Percentiles rank a stretch among this genome's conserved stretches.
Conservation (phyloP, 2,888 invertebrate genomes). For the Perdita meconis region DNA sequence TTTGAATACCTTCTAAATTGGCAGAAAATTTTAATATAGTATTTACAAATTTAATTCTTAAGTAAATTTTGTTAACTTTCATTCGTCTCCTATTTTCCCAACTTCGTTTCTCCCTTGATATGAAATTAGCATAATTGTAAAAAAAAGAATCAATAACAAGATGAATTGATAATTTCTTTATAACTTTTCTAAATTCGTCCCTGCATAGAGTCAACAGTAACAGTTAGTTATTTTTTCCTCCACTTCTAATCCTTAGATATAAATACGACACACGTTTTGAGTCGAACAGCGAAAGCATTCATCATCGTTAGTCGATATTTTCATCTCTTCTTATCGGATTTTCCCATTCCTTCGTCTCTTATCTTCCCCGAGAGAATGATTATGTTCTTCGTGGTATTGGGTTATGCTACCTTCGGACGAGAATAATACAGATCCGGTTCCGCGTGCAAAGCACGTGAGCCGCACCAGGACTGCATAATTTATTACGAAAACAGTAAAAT, state of each 20-base stretch:
- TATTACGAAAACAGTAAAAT: constrained; percentile 59
- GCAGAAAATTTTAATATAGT: too few relatives aligned
- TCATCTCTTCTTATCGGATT: not conserved
- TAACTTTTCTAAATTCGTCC: not conserved
- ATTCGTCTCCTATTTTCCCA: too few relatives aligned
- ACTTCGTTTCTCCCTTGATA: too few relatives aligned
- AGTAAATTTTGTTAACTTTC: too few relatives aligned
- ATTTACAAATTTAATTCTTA: too few relatives aligned
- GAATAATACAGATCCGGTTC: constrained; percentile 72
- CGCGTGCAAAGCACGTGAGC: constrained; percentile 58
- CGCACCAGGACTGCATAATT: constrained; percentile 63
- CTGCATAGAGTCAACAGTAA: not conserved
- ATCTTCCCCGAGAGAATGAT: constrained; percentile 46
- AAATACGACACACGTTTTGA: too few relatives aligned
- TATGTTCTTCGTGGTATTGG: constrained; percentile 35
- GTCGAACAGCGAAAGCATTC: too few relatives aligned
- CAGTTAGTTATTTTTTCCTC: not conserved
- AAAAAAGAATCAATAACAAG: too few relatives aligned
- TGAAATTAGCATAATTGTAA: too few relatives aligned
- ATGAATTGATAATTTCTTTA: not conserved
- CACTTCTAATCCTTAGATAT: too few relatives aligned
- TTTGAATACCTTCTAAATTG: too few relatives aligned
- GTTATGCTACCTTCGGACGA: constrained; percentile 53
- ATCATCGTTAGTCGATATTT: constrained; percentile 12
- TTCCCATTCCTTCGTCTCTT: constrained; percentile 12